Evolutionary conservation across 2,888 invertebrate genomes (phyloP).

Genomic region (Lottia gigantea): DNA sequence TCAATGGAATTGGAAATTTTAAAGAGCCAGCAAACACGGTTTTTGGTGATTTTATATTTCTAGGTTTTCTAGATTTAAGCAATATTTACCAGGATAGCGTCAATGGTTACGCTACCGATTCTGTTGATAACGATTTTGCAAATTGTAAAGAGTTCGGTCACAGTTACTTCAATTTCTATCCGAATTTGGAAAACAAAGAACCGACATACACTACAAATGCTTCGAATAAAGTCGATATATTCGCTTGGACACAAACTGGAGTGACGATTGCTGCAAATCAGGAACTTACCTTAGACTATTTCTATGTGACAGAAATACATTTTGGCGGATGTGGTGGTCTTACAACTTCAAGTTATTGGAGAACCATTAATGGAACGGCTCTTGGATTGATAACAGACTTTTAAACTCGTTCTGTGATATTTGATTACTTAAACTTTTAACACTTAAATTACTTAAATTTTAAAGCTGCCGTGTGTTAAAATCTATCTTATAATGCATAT

Average conservation of each 20-base stretch:
- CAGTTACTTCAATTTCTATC: conserved; percentile 10
- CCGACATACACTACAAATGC: not conserved
- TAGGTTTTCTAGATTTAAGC: not conserved
- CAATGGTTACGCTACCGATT: conserved; percentile 10
- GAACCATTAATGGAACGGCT: not conserved
- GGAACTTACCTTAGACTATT: not conserved
- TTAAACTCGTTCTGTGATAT: no score
- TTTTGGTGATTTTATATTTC: conserved; percentile 3
- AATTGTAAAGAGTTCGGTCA: not conserved
- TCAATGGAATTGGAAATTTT: not conserved
- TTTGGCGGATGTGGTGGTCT: conserved; percentile 16
- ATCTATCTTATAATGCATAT: no score
- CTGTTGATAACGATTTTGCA: not conserved
- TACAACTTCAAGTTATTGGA: conserved; percentile 8
- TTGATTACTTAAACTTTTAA: no score
- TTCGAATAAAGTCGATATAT: not conserved
- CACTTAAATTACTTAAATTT: no score
- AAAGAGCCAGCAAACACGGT: not conserved
- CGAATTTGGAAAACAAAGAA: not conserved
- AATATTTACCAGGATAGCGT: not conserved
- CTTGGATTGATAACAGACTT: not conserved
- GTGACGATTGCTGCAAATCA: not conserved
- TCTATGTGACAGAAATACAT: conserved; percentile 16
- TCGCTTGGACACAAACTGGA: not conserved
- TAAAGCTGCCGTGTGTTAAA: no score